Evolutionary conservation across 2,113 vertebrate genomes (phyloP).

Genomic region (Panthera leo): DNA sequence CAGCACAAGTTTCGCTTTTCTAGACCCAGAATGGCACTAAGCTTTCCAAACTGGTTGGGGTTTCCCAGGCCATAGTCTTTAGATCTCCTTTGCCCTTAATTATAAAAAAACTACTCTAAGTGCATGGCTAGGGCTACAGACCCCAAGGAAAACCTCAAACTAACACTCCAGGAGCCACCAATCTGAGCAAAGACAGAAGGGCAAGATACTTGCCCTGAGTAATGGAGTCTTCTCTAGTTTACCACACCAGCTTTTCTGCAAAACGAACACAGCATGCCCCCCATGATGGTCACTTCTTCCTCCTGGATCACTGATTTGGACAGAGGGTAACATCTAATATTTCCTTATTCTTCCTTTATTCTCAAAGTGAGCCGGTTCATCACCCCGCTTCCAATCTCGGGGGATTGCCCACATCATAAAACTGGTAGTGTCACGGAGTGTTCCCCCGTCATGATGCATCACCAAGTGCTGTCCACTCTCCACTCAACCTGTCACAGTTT

Average conservation of each 20-base stretch:
- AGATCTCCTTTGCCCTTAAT: neutral
- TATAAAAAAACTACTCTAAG: neutral
- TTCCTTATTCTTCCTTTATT: neutral
- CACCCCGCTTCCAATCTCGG: neutral
- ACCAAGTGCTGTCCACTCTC: rapidly evolving
- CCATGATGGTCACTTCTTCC: neutral
- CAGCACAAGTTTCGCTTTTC: neutral
- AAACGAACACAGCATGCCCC: neutral
- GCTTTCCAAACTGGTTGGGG: neutral
- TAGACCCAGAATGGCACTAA: neutral
- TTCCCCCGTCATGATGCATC: neutral
- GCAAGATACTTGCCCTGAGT: neutral
- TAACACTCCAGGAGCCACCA: neutral
- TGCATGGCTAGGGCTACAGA: neutral
- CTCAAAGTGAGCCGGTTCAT: neutral
- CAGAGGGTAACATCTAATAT: neutral
- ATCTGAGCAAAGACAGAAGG: neutral
- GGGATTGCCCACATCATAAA: neutral
- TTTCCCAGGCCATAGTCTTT: neutral
- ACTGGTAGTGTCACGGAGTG: rapidly evolving
- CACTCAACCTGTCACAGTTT: rapidly evolving
- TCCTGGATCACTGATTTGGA: neutral
- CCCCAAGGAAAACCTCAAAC: neutral
- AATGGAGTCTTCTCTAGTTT: neutral
- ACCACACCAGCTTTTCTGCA: neutral